These are phyloP conservation scores for Cossypha caffra DNA, from an alignment of 2,797 vertebrate genomes.

Conservation along the genomic window DNA sequence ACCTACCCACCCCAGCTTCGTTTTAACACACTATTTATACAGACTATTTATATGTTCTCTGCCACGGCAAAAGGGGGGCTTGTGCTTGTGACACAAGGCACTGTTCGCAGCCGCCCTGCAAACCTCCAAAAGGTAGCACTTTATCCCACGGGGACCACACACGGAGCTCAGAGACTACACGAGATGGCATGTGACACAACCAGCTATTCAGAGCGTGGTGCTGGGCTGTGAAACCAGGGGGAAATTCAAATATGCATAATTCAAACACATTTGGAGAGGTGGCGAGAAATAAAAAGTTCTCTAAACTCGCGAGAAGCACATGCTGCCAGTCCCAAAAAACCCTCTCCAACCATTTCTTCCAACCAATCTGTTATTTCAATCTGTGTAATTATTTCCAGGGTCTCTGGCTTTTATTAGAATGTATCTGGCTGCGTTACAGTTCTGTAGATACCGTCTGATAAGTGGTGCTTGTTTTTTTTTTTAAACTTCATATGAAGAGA, in stretches of 20 bases:
- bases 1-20: slow-evolving; percentile 57
- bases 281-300: background rate
- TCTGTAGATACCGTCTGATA: slow-evolving; percentile 34
- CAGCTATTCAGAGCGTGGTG: slow-evolving; percentile 63
- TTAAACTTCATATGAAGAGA: background rate
- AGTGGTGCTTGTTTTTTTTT: background rate
- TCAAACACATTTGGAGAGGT: slow-evolving; percentile 40
- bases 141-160: slow-evolving; percentile 64
- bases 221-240: slow-evolving; percentile 62
- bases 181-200: slow-evolving; percentile 62
- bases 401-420: slow-evolving; percentile 60
- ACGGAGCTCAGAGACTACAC: background rate
- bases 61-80: slow-evolving; percentile 51
- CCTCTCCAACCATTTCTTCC: slow-evolving; percentile 54
- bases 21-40: slow-evolving; percentile 64
- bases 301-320: background rate
- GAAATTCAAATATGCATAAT: slow-evolving; percentile 65
- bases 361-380: slow-evolving; percentile 67
- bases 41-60: slow-evolving; percentile 62
- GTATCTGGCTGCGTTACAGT: slow-evolving; percentile 24
- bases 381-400: slow-evolving; percentile 67
- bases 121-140: slow-evolving; percentile 59
- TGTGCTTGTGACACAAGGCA: slow-evolving; percentile 64
- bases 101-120: slow-evolving; percentile 24
- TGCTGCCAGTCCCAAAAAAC: slow-evolving; percentile 43